Evolutionary conservation across 2,113 vertebrate genomes (phyloP).

Genomic region (Prionailurus viverrinus): DNA sequence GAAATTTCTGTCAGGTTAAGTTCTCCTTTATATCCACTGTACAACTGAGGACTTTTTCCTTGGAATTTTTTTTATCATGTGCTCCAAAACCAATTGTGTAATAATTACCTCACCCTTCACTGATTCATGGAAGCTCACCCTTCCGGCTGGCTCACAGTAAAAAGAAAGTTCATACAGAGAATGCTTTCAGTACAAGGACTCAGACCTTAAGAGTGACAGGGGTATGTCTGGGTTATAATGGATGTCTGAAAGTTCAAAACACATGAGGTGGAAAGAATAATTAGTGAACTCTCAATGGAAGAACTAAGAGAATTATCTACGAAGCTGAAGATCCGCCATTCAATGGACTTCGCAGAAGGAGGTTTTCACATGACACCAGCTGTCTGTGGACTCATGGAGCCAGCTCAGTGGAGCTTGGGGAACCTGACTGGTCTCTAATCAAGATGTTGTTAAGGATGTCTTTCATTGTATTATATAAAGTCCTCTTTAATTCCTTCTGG

Average conservation of each 20-base stretch:
- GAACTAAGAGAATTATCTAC: not conserved
- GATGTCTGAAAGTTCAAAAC: slow-evolving; percentile 1
- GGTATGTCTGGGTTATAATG: not conserved
- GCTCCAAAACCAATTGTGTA: not conserved
- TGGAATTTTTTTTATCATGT: slow-evolving; percentile 16
- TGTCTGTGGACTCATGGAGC: not conserved
- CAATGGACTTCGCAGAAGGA: not conserved
- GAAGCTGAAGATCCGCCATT: not conserved
- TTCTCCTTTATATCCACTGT: not conserved
- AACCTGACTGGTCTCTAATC: not conserved
- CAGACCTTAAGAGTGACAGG: not conserved
- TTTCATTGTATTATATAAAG: not conserved
- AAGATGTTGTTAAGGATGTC: not conserved
- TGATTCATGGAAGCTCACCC: not conserved
- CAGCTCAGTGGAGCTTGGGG: not conserved
- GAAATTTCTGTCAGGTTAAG: slow-evolving; percentile 6
- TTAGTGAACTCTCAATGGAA: not conserved
- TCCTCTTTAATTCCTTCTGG: not conserved
- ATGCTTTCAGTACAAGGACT: not conserved
- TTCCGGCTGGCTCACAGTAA: not conserved
- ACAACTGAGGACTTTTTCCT: slow-evolving; percentile 18
- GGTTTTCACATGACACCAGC: not conserved
- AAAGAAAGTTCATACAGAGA: not conserved
- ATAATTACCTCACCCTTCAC: slow-evolving; percentile 19
- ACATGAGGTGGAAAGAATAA: not conserved